Percentiles rank a stretch among this genome's conserved stretches.
phyloP scores from a whole-genome alignment of 2,797 vertebrate genomes.

The Anabacerthia variegaticeps region DNA sequence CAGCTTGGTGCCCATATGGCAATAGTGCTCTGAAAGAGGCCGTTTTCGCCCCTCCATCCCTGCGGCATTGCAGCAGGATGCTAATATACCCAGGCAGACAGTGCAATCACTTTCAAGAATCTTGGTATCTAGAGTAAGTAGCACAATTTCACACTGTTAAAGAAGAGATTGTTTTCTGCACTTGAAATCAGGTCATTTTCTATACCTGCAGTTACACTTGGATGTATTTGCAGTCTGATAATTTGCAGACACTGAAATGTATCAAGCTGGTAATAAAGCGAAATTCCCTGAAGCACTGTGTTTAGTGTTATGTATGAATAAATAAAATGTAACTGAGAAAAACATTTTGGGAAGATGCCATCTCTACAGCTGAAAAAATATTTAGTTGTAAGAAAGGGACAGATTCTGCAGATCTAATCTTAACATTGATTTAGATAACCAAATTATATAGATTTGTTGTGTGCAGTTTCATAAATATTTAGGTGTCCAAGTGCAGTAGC shows the following conservation, averaged over 20 bases:
- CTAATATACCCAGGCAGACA: background rate
- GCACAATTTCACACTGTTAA: background rate
- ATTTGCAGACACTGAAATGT: background rate
- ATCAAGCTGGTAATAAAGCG: background rate
- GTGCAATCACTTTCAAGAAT: background rate
- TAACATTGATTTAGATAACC: background rate
- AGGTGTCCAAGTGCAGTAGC: background rate
- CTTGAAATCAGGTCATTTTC: background rate
- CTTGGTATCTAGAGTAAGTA: background rate
- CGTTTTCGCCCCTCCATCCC: rapidly evolving
- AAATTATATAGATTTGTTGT: background rate
- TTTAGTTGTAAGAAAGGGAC: background rate
- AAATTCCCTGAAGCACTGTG: background rate
- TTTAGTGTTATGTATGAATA: background rate
- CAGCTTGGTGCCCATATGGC: background rate
- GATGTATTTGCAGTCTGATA: background rate
- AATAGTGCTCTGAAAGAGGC: background rate
- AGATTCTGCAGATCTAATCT: background rate
- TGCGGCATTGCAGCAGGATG: rapidly evolving
- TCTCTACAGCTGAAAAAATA: background rate
- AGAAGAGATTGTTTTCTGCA: background rate
- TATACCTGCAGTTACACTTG: background rate
- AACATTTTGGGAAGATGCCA: background rate
- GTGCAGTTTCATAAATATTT: background rate
- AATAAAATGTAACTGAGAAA: background rate